These are phyloP conservation scores for Lepus europaeus DNA, from an alignment of 2,113 vertebrate genomes.

Conservation along the genomic window DNA sequence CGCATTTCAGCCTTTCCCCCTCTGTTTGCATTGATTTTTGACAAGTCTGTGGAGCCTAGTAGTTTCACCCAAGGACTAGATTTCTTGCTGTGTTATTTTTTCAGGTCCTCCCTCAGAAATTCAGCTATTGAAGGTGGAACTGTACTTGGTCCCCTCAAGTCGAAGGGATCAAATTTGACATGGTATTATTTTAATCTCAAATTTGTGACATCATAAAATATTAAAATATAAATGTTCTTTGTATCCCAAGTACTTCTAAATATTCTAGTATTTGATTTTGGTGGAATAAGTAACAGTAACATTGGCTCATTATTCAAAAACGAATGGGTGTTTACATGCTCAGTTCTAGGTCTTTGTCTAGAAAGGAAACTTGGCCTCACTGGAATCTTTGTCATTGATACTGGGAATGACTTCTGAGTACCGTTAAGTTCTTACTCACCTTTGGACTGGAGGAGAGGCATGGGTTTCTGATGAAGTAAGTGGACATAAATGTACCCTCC, in stretches of 20 bases:
- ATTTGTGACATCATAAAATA: slow-evolving; percentile 54
- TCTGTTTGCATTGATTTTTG: slow-evolving; percentile 57
- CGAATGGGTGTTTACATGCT: slow-evolving; percentile 46
- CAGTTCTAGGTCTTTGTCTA: slow-evolving; percentile 53
- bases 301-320: slow-evolving; percentile 61
- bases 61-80: slow-evolving; percentile 79
- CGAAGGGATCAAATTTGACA: slow-evolving; percentile 64
- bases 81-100: slow-evolving; percentile 56
- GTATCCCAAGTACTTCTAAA: slow-evolving; percentile 25
- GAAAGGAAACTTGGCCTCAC: slow-evolving; percentile 65
- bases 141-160: slow-evolving; percentile 31
- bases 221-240: slow-evolving; percentile 71
- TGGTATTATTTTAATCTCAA: slow-evolving; percentile 57
- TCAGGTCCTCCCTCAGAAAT: slow-evolving; percentile 55
- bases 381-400: slow-evolving; percentile 43
- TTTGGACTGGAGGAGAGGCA: slow-evolving; percentile 56
- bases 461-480: slow-evolving; percentile 55
- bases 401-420: slow-evolving; percentile 58
- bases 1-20: slow-evolving; percentile 37
- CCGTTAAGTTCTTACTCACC: slow-evolving; percentile 53
- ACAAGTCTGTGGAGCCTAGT: slow-evolving; percentile 37
- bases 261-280: slow-evolving; percentile 64
- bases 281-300: slow-evolving; percentile 56
- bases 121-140: slow-evolving; percentile 57
- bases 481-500: slow-evolving; percentile 36